Percentiles rank a stretch among this genome's conserved stretches.
Evolutionary conservation across 2,797 vertebrate species (phyloP).

Genomic region (Monodelphis domestica): DNA sequence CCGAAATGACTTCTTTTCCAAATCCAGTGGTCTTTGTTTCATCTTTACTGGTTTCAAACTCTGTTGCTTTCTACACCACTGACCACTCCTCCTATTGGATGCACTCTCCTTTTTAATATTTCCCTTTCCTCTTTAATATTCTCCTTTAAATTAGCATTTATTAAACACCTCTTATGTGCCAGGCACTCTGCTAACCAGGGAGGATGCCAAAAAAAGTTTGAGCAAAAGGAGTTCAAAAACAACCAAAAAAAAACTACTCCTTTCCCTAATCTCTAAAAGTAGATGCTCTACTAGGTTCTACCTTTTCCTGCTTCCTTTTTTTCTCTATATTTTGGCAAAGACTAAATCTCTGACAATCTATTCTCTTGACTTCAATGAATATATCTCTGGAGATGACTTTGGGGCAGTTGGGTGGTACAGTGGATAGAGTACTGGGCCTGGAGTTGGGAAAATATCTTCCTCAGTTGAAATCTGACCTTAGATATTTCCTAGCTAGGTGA

Average conservation of each 20-base stretch:
- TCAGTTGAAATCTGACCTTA: too few relatives aligned
- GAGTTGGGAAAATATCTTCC: too few relatives aligned
- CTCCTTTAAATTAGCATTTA: not conserved
- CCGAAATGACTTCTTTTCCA: not conserved
- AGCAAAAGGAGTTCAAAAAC: not conserved
- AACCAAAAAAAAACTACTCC: not conserved
- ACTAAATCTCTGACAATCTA: not conserved
- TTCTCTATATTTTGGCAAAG: not conserved
- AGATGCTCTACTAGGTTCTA: not conserved
- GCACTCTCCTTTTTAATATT: not conserved
- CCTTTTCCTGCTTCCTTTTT: not conserved
- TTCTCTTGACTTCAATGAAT: not conserved
- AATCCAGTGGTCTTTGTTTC: not conserved
- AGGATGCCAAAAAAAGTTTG: not conserved
- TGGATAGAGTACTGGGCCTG: too few relatives aligned
- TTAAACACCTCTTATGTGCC: not conserved
- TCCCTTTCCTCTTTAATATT: not conserved
- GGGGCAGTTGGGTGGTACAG: too few relatives aligned
- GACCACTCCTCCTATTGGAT: not conserved
- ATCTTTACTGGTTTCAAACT: not conserved
- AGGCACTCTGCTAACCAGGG: not conserved
- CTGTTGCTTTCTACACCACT: not conserved
- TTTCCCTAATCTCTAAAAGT: not conserved
- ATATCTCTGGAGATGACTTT: not conserved
- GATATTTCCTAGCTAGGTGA: too few relatives aligned